phyloP scores from a whole-genome alignment of 2,797 vertebrate genomes.

The Dipus sagitta region DNA sequence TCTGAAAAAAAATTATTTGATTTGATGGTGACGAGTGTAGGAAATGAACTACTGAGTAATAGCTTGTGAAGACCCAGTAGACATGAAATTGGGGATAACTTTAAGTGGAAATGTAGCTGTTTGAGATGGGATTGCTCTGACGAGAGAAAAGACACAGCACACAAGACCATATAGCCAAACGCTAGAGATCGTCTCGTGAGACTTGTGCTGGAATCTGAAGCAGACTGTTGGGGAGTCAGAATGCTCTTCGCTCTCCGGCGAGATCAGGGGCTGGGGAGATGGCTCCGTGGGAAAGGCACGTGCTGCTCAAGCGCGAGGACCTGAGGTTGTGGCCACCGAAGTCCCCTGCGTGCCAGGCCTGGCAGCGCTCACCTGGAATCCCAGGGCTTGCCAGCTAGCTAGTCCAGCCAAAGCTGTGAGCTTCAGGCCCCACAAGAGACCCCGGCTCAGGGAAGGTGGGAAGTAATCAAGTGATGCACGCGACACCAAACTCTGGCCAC shows the following conservation, averaged over 20 bases:
- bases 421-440: too few relatives aligned
- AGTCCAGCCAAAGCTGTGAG: too few relatives aligned
- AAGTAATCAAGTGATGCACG: too few relatives aligned
- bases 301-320: too few relatives aligned
- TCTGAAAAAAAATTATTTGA: background rate
- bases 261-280: background rate
- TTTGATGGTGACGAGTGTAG: background rate
- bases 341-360: too few relatives aligned
- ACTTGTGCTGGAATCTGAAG: constrained; percentile 20
- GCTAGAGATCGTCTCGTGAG: background rate
- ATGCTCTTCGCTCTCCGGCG: constrained; percentile 4
- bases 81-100: background rate
- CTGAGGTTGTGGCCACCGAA: too few relatives aligned
- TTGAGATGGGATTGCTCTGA: background rate
- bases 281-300: too few relatives aligned
- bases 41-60: background rate
- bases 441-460: too few relatives aligned
- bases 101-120: background rate
- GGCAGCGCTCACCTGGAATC: too few relatives aligned
- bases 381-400: too few relatives aligned
- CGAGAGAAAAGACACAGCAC: background rate
- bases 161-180: background rate
- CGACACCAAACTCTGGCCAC: too few relatives aligned
- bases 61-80: background rate
- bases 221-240: background rate